phyloP scores from a whole-genome alignment of 2,888 invertebrate species.

The Agrochola macilenta region DNA sequence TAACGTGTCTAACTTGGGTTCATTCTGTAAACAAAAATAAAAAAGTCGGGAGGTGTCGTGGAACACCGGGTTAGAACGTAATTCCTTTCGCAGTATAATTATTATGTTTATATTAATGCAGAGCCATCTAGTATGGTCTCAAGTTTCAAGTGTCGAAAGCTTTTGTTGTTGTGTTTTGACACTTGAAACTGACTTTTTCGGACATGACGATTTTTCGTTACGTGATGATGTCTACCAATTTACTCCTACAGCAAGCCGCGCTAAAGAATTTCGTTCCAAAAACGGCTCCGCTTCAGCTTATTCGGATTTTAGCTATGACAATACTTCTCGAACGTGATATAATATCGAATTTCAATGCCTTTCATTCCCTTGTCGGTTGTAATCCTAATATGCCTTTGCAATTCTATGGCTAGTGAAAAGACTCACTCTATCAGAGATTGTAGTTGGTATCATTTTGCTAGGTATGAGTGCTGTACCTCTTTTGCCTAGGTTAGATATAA shows the following conservation, averaged over 20 bases:
- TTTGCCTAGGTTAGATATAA: constrained; percentile 1
- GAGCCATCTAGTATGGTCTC: too few relatives aligned
- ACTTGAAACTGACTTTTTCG: too few relatives aligned
- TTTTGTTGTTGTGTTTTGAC: too few relatives aligned
- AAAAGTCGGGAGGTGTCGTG: too few relatives aligned
- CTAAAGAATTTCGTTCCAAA: too few relatives aligned
- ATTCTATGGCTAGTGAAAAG: not conserved
- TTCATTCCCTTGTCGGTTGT: not conserved
- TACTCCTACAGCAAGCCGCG: too few relatives aligned
- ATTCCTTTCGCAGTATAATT: too few relatives aligned
- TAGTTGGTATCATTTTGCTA: not conserved
- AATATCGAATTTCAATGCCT: not conserved
- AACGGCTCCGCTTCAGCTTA: not conserved
- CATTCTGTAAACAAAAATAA: not conserved
- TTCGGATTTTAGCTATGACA: not conserved
- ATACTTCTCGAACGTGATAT: not conserved
- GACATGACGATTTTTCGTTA: too few relatives aligned
- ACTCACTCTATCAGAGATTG: not conserved
- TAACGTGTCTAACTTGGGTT: not conserved
- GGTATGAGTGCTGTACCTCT: not conserved
- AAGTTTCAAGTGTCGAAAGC: too few relatives aligned
- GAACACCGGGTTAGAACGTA: too few relatives aligned
- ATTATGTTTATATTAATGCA: too few relatives aligned
- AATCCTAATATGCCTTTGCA: constrained; percentile 7
- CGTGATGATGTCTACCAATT: too few relatives aligned